Conservation (phyloP, 1,140 invertebrate genomes). For the Drosophila sproati region DNA sequence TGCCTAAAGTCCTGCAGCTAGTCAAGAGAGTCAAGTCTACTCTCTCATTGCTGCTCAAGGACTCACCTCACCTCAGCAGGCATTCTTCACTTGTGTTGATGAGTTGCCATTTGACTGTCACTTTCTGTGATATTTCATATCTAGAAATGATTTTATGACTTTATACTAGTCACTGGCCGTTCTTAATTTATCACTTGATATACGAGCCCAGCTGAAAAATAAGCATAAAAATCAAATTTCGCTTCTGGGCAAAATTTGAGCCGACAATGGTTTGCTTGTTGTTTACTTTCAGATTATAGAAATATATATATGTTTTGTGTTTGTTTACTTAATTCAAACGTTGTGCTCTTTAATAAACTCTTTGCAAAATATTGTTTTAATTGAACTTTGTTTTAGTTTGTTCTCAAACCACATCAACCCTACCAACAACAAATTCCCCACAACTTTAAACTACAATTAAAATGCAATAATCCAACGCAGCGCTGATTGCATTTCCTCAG, state of each 20-base stretch:
- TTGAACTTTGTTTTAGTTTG: constrained; percentile 19
- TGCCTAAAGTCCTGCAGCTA: not conserved
- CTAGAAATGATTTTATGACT: not conserved
- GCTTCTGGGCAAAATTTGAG: constrained; percentile 52
- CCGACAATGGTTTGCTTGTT: constrained; percentile 66
- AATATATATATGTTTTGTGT: constrained; percentile 40
- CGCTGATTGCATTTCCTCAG: constrained; percentile 33
- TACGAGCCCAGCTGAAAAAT: constrained; percentile 1
- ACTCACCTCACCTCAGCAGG: no score
- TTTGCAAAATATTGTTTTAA: constrained; percentile 64
- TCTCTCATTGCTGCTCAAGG: no score
- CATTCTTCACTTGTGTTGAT: not conserved
- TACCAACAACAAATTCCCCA: not conserved
- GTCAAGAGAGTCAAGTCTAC: no score
- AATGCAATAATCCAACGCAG: constrained; percentile 32
- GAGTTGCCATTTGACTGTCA: constrained; percentile 1
- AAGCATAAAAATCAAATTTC: constrained; percentile 58
- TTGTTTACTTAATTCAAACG: constrained; percentile 73
- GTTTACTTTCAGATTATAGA: not conserved
- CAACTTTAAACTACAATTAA: constrained; percentile 47
- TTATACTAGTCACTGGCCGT: not conserved
- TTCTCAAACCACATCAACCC: not conserved
- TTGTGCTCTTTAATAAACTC: constrained; percentile 65
- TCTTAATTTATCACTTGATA: constrained; percentile 48
- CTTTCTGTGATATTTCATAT: not conserved